Conservation (phyloP, 37 sponge, comb jelly and placozoan genomes). For the Tethya wilhelma region DNA sequence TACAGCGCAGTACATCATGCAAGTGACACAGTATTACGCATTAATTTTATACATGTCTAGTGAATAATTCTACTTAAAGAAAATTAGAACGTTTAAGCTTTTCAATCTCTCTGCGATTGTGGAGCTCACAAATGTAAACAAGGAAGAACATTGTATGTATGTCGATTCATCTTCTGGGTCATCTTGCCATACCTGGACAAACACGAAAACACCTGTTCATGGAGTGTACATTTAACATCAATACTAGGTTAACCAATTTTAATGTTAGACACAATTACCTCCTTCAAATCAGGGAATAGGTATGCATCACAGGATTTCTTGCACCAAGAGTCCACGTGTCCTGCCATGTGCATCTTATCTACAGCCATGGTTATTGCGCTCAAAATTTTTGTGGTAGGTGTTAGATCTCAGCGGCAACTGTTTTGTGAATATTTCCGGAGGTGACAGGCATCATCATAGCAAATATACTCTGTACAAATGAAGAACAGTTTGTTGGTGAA, state of each 20-base stretch:
- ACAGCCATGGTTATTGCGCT: background rate
- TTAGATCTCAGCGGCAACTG: background rate
- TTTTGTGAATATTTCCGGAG: conserved; percentile 14
- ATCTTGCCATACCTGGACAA: conserved; percentile 23
- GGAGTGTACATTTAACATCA: background rate
- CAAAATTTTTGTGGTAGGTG: conserved; percentile 11
- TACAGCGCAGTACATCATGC: too few relatives aligned
- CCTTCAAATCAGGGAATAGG: conserved; percentile 6
- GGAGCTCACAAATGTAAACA: conserved; percentile 9
- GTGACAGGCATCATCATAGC: too few relatives aligned
- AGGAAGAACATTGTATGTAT: conserved; percentile 16
- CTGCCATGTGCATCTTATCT: conserved; percentile 48
- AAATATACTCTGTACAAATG: background rate
- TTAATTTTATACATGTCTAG: too few relatives aligned
- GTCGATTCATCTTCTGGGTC: conserved; percentile 1
- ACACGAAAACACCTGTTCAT: conserved; percentile 34
- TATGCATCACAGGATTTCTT: conserved; percentile 7
- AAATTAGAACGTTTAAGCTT: background rate
- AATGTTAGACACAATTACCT: conserved; percentile 1
- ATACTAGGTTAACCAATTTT: background rate
- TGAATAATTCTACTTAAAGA: background rate
- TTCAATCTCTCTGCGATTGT: background rate
- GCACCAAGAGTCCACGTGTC: conserved; percentile 27
- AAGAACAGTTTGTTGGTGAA: background rate
- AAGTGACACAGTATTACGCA: too few relatives aligned